Conservation (phyloP, 35 echinoderm and acorn worm species). For the Amphiura filiformis region DNA sequence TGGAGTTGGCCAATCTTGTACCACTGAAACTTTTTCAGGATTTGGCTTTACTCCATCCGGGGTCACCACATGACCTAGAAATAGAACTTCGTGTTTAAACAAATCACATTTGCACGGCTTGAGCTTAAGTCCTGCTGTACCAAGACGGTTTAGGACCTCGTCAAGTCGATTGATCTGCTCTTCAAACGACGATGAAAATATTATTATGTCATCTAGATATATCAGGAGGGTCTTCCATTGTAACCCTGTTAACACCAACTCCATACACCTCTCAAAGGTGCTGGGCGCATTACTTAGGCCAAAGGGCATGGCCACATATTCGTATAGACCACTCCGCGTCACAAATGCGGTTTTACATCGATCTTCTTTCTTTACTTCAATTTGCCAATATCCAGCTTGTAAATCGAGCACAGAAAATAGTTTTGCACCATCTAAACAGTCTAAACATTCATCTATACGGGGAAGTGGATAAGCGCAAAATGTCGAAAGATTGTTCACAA, state of each 20-base stretch:
- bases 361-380: constrained; percentile 43
- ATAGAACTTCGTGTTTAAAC: constrained; percentile 28
- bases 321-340: constrained; percentile 44
- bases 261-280: constrained; percentile 53
- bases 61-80: constrained; percentile 33
- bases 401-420: constrained; percentile 41
- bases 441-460: constrained; percentile 40
- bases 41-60: constrained; percentile 23
- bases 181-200: constrained; percentile 11
- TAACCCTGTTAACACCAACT: constrained; percentile 37
- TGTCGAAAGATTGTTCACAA: constrained; percentile 40
- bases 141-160: constrained; percentile 23
- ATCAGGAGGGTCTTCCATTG: constrained; percentile 45
- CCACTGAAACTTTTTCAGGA: constrained; percentile 24
- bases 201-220: constrained; percentile 53
- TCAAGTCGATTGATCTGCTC: constrained; percentile 17
- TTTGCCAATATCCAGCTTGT: constrained; percentile 65
- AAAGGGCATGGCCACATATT: constrained; percentile 51
- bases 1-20: constrained; percentile 21
- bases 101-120: constrained; percentile 44
- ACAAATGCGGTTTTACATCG: constrained; percentile 51
- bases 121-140: constrained; percentile 26
- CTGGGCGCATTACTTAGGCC: constrained; percentile 31
- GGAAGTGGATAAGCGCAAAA: constrained; percentile 56
- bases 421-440: constrained; percentile 37